Base-by-base conservation (phyloP, 2,113 vertebrate species). In the Daubentonia madagascariensis region DNA sequence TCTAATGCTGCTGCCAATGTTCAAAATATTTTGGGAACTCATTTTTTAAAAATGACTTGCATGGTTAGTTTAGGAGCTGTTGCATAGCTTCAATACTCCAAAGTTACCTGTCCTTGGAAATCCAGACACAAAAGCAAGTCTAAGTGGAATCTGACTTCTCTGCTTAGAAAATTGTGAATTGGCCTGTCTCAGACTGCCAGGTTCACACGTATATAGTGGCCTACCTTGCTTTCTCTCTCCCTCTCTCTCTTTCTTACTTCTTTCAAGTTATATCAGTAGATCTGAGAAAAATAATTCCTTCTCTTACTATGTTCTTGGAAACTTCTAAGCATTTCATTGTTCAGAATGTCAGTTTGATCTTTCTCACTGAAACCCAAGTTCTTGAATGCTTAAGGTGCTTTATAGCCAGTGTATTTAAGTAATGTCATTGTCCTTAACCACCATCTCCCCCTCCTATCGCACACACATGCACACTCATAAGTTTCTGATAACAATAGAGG, bases 201-300 rank as follows among this genome's bases (percentile, higher is more conserved):
- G 37, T 40, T 61, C 40, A 32, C 18, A 1, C 17, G 6, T n/a
- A 3, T 40, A 17, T n/a, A 43, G 16, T 50, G 13, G 8, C 4
- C 22, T 83, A 54, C 5, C 22, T 86, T 32, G 9, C 18, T 6
- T 43, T 23, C 37, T 61, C 13, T 23, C 40, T 48, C 9, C 20
- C 5, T 48, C 25, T 40, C 17, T 61, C 8, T 59, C 35, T 48
- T 23, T n/a, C 11, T 76, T 13, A 17, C 18, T 23, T 30, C n/a
- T 52, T 61, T 23, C 22, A 32, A 13, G 32, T 68, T 52, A 6
- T 57, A 40, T 23, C 40, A 57, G 23, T 48, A 48, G 22, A 57
- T 40, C 48, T 10, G 89, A 40, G 28, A 78, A 61, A 93, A 68
- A 28, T 32, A 93, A 70, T 61, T 85, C 40, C 37, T 89, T 9